Evolutionary conservation across 1,140 invertebrate genomes (phyloP).

Genomic region (Nasonia giraulti): DNA sequence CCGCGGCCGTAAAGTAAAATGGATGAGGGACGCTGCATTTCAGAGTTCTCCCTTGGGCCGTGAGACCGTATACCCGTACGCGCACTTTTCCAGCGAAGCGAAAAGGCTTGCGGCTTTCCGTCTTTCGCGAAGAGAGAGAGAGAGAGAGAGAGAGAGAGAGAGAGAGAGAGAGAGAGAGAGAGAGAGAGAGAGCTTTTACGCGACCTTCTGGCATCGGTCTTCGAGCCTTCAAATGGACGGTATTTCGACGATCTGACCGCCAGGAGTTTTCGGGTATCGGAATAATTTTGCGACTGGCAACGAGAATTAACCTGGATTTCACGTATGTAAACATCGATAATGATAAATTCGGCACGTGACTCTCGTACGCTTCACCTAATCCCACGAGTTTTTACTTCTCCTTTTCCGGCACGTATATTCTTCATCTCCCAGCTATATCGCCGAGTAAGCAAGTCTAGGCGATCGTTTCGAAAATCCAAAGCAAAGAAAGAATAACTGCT

Average conservation of each 20-base stretch:
- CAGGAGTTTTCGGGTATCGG: too few species aligned
- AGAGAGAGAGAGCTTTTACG: not conserved
- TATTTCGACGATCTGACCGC: not conserved
- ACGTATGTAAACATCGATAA: too few species aligned
- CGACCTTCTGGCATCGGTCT: not conserved
- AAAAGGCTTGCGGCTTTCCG: conserved; percentile 11
- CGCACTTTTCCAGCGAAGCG: not conserved
- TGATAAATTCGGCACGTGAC: too few species aligned
- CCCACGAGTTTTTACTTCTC: not conserved
- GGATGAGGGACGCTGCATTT: conserved; percentile 9
- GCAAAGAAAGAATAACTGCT: not conserved
- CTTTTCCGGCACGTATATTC: too few species aligned
- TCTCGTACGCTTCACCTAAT: not conserved
- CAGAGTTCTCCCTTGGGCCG: not conserved
- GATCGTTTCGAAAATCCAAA: not conserved
- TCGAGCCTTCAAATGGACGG: not conserved
- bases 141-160: too few species aligned
- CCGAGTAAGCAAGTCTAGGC: too few species aligned
- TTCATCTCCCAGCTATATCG: too few species aligned
- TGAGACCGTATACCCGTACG: not conserved
- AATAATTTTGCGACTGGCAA: too few species aligned
- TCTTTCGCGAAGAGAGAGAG: not conserved
- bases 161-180: too few species aligned
- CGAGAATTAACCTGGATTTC: too few species aligned
- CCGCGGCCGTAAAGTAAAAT: conserved; percentile 16